Evolutionary conservation across 1,140 invertebrate species (phyloP).

Genomic region (Centruroides sculpturatus): DNA sequence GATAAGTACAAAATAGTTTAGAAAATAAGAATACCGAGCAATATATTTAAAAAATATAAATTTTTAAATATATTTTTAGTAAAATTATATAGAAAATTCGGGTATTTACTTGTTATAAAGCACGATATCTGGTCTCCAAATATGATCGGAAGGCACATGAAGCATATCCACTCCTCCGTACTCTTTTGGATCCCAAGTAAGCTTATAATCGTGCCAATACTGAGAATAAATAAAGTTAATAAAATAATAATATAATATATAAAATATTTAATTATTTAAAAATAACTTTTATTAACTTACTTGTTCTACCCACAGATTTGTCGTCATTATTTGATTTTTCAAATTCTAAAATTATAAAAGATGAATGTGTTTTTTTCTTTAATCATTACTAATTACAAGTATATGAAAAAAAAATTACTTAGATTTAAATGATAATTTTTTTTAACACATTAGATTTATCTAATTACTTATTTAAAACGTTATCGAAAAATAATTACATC

Average conservation of each 20-base stretch:
- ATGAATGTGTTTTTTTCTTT: background rate
- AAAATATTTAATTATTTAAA: background rate
- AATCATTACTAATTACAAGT: no score
- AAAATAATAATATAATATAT: background rate
- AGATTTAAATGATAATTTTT: no score
- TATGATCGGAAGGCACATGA: conserved; percentile 37
- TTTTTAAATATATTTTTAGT: background rate
- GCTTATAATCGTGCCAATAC: conserved; percentile 35
- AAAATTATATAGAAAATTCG: conserved; percentile 3
- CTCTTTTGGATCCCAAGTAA: conserved; percentile 35
- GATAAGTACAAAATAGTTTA: no score
- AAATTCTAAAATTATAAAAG: conserved; percentile 49
- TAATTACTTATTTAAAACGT: no score
- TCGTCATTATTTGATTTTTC: conserved; percentile 86
- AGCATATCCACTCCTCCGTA: conserved; percentile 38
- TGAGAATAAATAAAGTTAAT: conserved; percentile 3
- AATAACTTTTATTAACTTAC: conserved; percentile 25
- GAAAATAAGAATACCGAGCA: no score
- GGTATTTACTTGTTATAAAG: conserved; percentile 32
- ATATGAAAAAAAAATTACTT: no score
- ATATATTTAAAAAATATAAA: no score
- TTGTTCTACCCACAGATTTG: conserved; percentile 85
- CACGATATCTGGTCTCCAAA: conserved; percentile 38
- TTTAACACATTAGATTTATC: no score
- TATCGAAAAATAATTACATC: no score